These are phyloP conservation scores for Solen grandis DNA, from an alignment of 1,140 invertebrate species.

Conservation along the genomic window DNA sequence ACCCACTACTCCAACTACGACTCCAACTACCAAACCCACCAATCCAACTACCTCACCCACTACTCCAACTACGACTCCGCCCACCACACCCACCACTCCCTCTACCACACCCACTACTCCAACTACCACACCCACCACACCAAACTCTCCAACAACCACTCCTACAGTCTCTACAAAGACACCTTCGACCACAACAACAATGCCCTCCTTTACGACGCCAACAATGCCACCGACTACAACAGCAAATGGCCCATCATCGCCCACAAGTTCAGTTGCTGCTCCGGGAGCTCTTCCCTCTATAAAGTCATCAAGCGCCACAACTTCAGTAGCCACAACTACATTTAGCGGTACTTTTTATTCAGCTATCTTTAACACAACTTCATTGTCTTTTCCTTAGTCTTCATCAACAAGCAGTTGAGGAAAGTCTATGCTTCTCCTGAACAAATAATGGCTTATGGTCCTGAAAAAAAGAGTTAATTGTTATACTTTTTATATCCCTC, in stretches of 20 bases:
- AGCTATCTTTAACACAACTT: no score
- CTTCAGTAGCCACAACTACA: neutral
- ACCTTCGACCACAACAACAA: neutral
- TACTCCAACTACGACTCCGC: neutral
- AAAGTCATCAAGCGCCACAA: neutral
- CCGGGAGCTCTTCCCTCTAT: neutral
- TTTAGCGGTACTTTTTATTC: neutral
- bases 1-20: no score
- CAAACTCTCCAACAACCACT: neutral
- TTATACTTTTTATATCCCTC: no score
- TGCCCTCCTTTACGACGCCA: neutral
- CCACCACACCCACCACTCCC: neutral
- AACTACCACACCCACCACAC: neutral
- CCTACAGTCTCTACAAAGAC: neutral
- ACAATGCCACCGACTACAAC: neutral
- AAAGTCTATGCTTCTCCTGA: no score
- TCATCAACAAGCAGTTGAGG: no score
- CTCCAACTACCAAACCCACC: neutral
- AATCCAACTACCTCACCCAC: neutral
- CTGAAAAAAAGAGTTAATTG: no score
- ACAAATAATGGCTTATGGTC: no score
- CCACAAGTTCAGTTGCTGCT: neutral
- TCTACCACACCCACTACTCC: neutral
- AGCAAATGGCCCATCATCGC: neutral
- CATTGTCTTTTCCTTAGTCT: no score